These are phyloP conservation scores for Cerceris rybyensis DNA, from an alignment of 2,888 invertebrate genomes.

Conservation along the genomic window DNA sequence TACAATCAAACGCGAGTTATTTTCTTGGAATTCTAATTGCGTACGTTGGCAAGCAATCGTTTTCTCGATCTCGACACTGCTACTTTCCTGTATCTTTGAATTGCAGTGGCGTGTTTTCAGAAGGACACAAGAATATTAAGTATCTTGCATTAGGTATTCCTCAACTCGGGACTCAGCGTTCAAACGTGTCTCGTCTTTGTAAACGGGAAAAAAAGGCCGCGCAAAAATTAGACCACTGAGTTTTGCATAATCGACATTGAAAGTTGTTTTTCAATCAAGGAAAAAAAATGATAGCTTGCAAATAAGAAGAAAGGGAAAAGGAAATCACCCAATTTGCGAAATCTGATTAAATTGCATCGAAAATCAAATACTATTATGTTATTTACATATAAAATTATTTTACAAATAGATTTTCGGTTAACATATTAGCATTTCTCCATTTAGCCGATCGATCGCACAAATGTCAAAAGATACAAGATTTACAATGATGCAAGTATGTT, in stretches of 20 bases:
- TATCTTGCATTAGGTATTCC: constrained; percentile 59
- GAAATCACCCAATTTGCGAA: not conserved
- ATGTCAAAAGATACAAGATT: too few relatives aligned
- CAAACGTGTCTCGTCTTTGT: constrained; percentile 62
- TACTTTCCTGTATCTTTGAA: constrained; percentile 46
- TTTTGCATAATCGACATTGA: constrained; percentile 21
- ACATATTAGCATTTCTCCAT: too few relatives aligned
- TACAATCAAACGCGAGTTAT: constrained; percentile 24
- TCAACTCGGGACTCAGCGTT: constrained; percentile 50
- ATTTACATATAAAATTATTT: not conserved
- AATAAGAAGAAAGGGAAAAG: not conserved
- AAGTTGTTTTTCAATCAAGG: not conserved
- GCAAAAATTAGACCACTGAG: not conserved
- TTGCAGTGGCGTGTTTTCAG: constrained; percentile 59
- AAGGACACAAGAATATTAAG: constrained; percentile 56
- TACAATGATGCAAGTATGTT: too few relatives aligned
- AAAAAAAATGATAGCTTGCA: not conserved
- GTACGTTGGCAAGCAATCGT: constrained; percentile 47
- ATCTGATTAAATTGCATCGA: too few relatives aligned
- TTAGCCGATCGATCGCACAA: too few relatives aligned
- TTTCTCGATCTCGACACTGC: constrained; percentile 56
- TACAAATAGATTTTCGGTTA: too few relatives aligned
- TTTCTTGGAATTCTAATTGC: constrained; percentile 48
- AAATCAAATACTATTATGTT: too few relatives aligned
- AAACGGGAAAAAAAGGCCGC: constrained; percentile 33